Percentiles rank a stretch among this genome's conserved stretches.
Conservation (phyloP, 2,113 vertebrate genomes). For the Indicator indicator region DNA sequence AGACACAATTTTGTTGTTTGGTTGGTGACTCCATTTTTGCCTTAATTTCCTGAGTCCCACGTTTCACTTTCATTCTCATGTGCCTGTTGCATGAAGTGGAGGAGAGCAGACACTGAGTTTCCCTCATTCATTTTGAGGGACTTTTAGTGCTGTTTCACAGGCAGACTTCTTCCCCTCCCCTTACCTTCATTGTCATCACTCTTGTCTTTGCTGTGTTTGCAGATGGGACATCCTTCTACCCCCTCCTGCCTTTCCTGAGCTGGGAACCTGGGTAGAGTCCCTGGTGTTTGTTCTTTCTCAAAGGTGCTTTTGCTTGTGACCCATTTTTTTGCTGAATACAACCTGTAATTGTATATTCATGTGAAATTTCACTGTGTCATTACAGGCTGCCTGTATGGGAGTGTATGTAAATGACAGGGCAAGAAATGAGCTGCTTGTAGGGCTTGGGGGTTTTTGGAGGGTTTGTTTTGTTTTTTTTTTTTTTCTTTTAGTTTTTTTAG, state of each 20-base stretch:
- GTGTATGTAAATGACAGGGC: slow-evolving; percentile 2
- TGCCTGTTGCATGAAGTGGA: not conserved
- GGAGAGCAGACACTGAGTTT: not conserved
- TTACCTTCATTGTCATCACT: not conserved
- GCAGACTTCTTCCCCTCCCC: not conserved
- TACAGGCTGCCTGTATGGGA: not conserved
- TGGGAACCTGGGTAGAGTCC: not conserved
- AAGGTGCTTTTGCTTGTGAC: slow-evolving; percentile 18
- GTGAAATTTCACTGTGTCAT: not conserved
- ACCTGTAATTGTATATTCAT: slow-evolving; percentile 37
- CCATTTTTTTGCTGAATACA: not conserved
- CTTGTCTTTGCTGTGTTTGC: not conserved
- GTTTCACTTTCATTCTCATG: not conserved
- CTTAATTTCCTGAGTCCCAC: not conserved
- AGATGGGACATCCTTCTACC: not conserved
- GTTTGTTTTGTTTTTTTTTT: not conserved
- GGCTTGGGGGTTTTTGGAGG: not conserved
- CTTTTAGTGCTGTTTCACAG: not conserved
- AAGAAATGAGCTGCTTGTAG: not conserved
- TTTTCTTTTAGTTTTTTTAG: not conserved
- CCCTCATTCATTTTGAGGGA: not conserved
- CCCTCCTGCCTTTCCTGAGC: accelerated
- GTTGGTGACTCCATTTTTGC: not conserved
- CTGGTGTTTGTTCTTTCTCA: not conserved
- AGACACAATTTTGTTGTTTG: not conserved